Percentiles rank a stretch among this genome's conserved stretches.
phyloP scores from a whole-genome alignment of 2,888 invertebrate species.

The Bombyx huttoni region DNA sequence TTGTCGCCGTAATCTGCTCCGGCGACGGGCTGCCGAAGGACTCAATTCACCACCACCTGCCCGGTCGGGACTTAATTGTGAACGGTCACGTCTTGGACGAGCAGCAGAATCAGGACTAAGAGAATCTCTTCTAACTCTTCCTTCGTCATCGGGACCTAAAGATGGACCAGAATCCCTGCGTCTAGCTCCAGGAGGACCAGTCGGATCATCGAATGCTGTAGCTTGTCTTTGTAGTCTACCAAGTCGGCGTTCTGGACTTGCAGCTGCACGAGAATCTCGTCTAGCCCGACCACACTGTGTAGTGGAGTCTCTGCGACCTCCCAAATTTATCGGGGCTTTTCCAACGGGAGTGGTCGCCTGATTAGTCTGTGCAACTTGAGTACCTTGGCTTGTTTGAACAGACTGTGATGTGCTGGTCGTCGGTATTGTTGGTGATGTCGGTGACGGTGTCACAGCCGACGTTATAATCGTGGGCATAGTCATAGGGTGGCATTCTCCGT shows the following conservation, averaged over 20 bases:
- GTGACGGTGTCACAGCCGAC: conserved; percentile 86
- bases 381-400: conserved; percentile 32
- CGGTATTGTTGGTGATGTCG: conserved; percentile 79
- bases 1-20: conserved; percentile 81
- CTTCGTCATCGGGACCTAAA: conserved; percentile 86
- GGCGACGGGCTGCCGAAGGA: conserved; percentile 79
- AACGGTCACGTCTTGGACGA: conserved; percentile 80
- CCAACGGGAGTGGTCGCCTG: conserved; percentile 44
- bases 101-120: conserved; percentile 93
- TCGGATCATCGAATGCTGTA: conserved; percentile 90
- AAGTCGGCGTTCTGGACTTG: conserved; percentile 78
- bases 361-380: conserved; percentile 29
- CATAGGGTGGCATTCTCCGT: conserved; percentile 75
- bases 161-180: conserved; percentile 88
- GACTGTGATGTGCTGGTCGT: conserved; percentile 31
- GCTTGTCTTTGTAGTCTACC: conserved; percentile 87
- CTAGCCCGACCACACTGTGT: conserved; percentile 84
- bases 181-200: conserved; percentile 77
- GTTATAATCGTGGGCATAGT: conserved; percentile 83
- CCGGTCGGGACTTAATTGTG: conserved; percentile 85
- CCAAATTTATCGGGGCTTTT: conserved; percentile 57
- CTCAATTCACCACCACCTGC: conserved; percentile 86
- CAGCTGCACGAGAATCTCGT: conserved; percentile 76
- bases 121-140: conserved; percentile 85
- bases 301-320: conserved; percentile 83